Conservation (phyloP, 2,797 vertebrate genomes). For the Myiotriccus ornatus region DNA sequence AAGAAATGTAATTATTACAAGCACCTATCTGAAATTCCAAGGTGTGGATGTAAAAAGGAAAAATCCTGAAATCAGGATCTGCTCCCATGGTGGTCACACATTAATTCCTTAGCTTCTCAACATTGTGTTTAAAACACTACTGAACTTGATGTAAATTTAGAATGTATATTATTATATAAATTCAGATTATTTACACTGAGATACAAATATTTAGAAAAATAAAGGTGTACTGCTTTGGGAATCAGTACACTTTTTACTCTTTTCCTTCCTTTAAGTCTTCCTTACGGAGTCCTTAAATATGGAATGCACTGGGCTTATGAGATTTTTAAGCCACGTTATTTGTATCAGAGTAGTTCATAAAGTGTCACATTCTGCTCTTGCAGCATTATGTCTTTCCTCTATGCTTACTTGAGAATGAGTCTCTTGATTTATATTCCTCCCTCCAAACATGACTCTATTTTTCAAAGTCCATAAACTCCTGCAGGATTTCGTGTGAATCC, state of each 20-base stretch:
- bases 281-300: background rate
- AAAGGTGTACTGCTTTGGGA: background rate
- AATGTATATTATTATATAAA: background rate
- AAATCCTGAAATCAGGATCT: background rate
- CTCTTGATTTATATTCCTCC: background rate
- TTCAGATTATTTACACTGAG: background rate
- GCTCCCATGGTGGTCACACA: rapidly evolving
- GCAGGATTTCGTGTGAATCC: background rate
- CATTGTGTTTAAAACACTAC: background rate
- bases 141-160: background rate
- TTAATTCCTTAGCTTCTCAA: background rate
- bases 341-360: background rate
- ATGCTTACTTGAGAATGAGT: background rate
- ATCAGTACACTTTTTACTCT: background rate
- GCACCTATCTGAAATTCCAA: background rate
- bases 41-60: background rate
- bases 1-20: background rate
- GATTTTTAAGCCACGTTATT: background rate
- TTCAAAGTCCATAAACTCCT: background rate
- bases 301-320: background rate
- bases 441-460: background rate
- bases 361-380: background rate
- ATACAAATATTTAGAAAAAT: background rate
- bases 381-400: background rate
- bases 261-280: background rate